Percentiles rank a stretch among this genome's conserved stretches.
These are phyloP conservation scores for Drosophila rufa DNA, from an alignment of 1,140 invertebrate species.

Conservation along the genomic window DNA sequence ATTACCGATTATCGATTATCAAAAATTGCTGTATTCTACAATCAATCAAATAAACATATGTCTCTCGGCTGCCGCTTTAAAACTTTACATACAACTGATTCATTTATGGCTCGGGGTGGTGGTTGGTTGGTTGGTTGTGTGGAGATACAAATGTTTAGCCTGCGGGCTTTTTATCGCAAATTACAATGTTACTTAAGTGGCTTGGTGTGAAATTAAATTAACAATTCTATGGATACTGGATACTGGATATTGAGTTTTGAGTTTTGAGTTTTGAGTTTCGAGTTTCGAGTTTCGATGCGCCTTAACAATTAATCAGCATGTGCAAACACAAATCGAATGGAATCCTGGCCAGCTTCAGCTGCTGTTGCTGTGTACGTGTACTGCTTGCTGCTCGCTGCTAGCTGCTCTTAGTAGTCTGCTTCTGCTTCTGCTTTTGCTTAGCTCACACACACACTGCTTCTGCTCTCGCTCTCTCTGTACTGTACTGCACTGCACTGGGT, in stretches of 20 bases:
- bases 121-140: slow-evolving; percentile 23
- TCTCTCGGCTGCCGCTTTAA: slow-evolving; percentile 57
- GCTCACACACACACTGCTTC: slow-evolving; percentile 27
- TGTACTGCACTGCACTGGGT: slow-evolving; percentile 21
- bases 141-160: slow-evolving; percentile 53
- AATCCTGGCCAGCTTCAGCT: slow-evolving; percentile 75
- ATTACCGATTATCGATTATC: slow-evolving; percentile 34
- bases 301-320: slow-evolving; percentile 46
- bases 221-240: slow-evolving; percentile 62
- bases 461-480: slow-evolving; percentile 17
- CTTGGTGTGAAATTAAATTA: slow-evolving; percentile 59
- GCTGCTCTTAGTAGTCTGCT: slow-evolving; percentile 19
- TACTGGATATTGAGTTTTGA: neutral
- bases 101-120: slow-evolving; percentile 23
- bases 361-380: slow-evolving; percentile 72
- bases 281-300: slow-evolving; percentile 42
- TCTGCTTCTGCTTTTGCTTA: slow-evolving; percentile 15
- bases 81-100: slow-evolving; percentile 40
- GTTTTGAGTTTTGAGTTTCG: no score
- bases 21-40: slow-evolving; percentile 48
- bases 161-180: slow-evolving; percentile 45
- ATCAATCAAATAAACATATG: slow-evolving; percentile 22
- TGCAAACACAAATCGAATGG: slow-evolving; percentile 53
- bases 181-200: slow-evolving; percentile 64
- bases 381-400: slow-evolving; percentile 35